Evolutionary conservation across 2,888 invertebrate species (phyloP).

Genomic region (Tyria jacobaeae): DNA sequence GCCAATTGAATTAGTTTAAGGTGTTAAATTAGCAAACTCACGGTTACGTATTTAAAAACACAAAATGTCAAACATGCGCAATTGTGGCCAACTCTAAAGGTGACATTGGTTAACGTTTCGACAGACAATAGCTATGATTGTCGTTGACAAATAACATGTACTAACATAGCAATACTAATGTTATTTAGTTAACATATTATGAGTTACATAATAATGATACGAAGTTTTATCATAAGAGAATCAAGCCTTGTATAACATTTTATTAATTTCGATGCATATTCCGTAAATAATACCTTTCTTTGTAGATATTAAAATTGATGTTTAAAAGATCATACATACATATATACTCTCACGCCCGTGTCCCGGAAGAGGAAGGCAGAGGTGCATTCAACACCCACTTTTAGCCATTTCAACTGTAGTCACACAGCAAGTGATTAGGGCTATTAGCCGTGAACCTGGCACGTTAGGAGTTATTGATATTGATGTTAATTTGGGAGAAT

Average conservation of each 20-base stretch:
- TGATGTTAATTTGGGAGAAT: too few species aligned
- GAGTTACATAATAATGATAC: background rate
- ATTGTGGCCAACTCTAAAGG: constrained; percentile 18
- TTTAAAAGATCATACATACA: too few species aligned
- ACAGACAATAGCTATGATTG: constrained; percentile 31
- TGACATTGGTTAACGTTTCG: constrained; percentile 33
- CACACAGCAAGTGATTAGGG: too few species aligned
- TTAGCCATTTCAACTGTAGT: too few species aligned
- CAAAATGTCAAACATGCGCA: constrained; percentile 17
- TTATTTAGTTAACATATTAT: background rate
- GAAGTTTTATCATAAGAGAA: background rate
- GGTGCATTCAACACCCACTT: too few species aligned
- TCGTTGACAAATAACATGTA: constrained; percentile 9
- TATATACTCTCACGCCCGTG: too few species aligned
- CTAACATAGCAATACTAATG: constrained; percentile 19
- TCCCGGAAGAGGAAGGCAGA: too few species aligned
- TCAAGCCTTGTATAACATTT: background rate
- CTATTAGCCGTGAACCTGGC: too few species aligned
- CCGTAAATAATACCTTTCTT: background rate
- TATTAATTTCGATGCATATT: background rate
- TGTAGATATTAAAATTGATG: background rate
- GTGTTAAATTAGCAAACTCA: constrained; percentile 23
- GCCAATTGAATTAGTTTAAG: constrained; percentile 23
- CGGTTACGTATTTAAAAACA: constrained; percentile 8
- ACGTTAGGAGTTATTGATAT: too few species aligned